phyloP scores from a whole-genome alignment of 2,888 invertebrate species.

The Sesia bembeciformis region DNA sequence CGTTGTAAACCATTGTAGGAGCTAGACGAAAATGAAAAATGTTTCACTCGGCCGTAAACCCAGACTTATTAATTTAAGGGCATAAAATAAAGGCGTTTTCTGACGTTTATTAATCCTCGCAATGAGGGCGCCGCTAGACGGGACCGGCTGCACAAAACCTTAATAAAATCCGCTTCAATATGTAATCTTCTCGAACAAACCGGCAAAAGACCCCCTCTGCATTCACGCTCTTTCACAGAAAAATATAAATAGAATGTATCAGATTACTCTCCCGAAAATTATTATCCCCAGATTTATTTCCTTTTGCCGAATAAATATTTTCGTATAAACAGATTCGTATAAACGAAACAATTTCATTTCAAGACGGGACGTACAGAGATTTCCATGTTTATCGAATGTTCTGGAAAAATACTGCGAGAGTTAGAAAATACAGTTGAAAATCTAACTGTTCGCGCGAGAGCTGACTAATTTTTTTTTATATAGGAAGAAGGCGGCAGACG shows the following conservation, averaged over 20 bases:
- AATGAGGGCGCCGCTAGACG: conserved; percentile 11
- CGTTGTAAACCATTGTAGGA: conserved; percentile 26
- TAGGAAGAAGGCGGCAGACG: no score
- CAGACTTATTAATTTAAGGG: conserved; percentile 21
- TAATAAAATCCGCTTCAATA: conserved; percentile 8
- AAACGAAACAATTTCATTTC: not conserved
- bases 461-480: not conserved
- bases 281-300: conserved; percentile 1
- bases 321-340: not conserved
- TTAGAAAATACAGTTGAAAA: conserved; percentile 1
- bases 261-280: conserved; percentile 5
- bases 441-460: not conserved
- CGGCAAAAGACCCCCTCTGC: conserved; percentile 1
- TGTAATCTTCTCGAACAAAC: conserved; percentile 9
- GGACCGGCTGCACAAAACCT: not conserved
- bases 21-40: conserved; percentile 29
- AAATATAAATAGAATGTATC: conserved; percentile 7
- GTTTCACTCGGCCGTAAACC: conserved; percentile 11
- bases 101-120: conserved; percentile 18
- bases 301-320: not conserved
- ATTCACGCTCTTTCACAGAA: conserved; percentile 4
- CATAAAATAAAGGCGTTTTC: conserved; percentile 14
- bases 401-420: not conserved
- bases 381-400: not conserved
- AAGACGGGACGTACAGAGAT: not conserved